Base-by-base conservation (phyloP, 1,140 invertebrate species). In the Papilio xuthus region DNA sequence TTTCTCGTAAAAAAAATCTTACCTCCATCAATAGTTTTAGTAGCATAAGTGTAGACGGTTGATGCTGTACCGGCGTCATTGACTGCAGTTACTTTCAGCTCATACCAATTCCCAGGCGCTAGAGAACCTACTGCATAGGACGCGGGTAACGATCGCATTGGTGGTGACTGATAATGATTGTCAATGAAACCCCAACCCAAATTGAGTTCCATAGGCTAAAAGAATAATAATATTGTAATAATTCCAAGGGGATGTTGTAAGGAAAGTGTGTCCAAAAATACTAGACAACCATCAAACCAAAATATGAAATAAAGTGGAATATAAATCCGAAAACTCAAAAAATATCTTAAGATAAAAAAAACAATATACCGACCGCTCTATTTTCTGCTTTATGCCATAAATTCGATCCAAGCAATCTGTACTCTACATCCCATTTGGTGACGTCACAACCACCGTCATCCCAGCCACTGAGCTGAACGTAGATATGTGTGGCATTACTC, bases 11-110 rank as follows among this genome's bases (percentile, higher is more conserved):
- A 44, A 44, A 44, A 69, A 50, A 87, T 83, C 94, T 94, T 89
- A 97, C 96, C 96, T 89, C 97, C 97, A 82, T 96, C 96, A 53
- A 96, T 88, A 13, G 96, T 97, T 71, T 97, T 97, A 2, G 97
- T 98, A 8, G 97, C 96, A 87, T 98, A 97, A 83, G 96, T 96
- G 91, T 97, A 97, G 74, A 96, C 94, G 26, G 96, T 95, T 18
- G 95, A 95, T 8, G 96, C 96, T 76, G 95, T 94, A 0, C 97
- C 97, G 28, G 97, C 97, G 84, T 97, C 97, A 88, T 97, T 98
- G 85, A 96, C 95, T 3, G 97, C 97, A 3, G 96, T 96, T 41
- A 98, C 95, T 84, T 96, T 94, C 79, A 98, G 90, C 84, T 96
- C 95, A 89, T 98, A 98, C 96, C 97, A 97, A 18, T 96, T 96